phyloP scores from a whole-genome alignment of 2,797 vertebrate species.

The Anabas testudineus region DNA sequence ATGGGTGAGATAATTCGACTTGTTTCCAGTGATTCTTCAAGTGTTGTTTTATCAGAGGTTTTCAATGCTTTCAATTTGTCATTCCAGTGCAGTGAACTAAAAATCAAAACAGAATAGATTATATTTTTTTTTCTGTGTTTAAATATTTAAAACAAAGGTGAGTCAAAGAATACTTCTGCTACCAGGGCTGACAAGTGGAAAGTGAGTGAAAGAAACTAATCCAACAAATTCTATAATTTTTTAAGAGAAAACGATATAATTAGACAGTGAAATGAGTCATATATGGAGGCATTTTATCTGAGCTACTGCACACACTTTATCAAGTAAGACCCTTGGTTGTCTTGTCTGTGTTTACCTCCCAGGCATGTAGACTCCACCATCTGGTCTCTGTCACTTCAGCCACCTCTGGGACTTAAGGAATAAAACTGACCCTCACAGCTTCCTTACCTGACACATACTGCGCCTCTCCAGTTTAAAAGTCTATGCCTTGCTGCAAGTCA shows the following conservation, averaged over 20 bases:
- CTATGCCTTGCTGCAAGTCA: constrained; percentile 9
- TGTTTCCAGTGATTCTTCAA: constrained; percentile 22
- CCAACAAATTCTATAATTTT: neutral
- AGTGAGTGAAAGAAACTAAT: neutral
- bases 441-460: constrained; percentile 36
- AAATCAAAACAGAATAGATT: neutral
- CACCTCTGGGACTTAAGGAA: constrained; percentile 52
- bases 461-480: constrained; percentile 28
- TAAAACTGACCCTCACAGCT: constrained; percentile 35
- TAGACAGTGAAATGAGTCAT: neutral
- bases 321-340: constrained; percentile 38
- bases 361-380: constrained; percentile 59
- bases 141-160: neutral
- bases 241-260: neutral
- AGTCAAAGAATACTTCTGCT: neutral
- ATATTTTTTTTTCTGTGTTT: neutral
- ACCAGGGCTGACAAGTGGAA: neutral
- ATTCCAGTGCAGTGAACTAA: neutral
- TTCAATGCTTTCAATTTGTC: constrained; percentile 1
- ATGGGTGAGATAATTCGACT: constrained; percentile 9
- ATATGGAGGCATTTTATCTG: constrained; percentile 11
- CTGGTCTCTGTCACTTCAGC: constrained; percentile 61
- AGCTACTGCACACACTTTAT: constrained; percentile 38
- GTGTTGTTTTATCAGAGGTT: neutral
- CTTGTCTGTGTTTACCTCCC: constrained; percentile 51